A percentile compares a stretch with the other conserved stretches of the same genome.
Conservation (phyloP, 2,113 vertebrate species). For the Trematocara macrostoma region DNA sequence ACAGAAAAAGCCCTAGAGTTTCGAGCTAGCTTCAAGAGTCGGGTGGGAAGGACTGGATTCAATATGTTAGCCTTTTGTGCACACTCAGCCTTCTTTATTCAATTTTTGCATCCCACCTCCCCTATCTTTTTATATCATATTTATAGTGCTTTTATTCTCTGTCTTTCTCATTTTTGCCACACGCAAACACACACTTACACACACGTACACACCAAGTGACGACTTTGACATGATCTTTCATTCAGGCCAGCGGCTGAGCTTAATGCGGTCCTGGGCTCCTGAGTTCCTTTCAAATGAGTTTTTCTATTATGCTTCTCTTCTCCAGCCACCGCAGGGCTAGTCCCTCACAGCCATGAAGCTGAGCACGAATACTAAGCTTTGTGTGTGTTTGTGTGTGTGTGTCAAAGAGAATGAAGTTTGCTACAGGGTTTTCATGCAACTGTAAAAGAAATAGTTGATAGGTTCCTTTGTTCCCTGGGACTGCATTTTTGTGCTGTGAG, state of each 20-base stretch:
- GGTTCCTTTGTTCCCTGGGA: background rate
- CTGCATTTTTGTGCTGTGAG: background rate
- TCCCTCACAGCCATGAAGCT: constrained; percentile 9
- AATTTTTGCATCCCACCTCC: background rate
- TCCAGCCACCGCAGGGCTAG: constrained; percentile 30
- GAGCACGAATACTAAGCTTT: constrained; percentile 30
- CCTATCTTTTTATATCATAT: constrained; percentile 9
- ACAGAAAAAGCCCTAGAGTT: background rate
- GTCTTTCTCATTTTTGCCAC: background rate
- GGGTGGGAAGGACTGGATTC: background rate
- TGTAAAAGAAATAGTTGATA: background rate
- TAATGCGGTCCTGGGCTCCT: constrained; percentile 33
- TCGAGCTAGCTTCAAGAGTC: background rate
- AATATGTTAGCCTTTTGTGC: constrained; percentile 9
- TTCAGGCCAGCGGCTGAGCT: constrained; percentile 33
- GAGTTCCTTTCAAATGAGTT: constrained; percentile 44
- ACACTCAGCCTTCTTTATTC: constrained; percentile 6
- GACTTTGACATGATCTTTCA: constrained; percentile 38
- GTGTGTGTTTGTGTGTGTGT: background rate
- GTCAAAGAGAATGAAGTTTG: background rate
- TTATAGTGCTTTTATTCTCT: background rate
- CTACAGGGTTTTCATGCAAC: background rate
- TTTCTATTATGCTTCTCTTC: constrained; percentile 40
- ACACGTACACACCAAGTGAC: background rate
- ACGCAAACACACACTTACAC: background rate